Evolutionary conservation across 2,888 invertebrate species (phyloP), one percentile per base, ranked within the genome.

Genomic region (Parapristionchus giblindavisi): DNA sequence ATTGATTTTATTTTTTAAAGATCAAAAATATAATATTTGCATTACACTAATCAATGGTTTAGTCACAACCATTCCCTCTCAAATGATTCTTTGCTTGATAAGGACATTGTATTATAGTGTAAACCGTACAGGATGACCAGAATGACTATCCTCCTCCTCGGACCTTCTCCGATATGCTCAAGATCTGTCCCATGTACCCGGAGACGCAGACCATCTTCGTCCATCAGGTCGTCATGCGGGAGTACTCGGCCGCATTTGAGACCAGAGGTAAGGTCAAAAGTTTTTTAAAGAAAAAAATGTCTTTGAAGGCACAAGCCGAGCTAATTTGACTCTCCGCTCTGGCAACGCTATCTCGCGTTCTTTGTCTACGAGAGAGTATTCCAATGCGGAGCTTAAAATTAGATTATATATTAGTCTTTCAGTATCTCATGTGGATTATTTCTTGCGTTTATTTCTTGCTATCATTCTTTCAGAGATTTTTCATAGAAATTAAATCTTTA

Each of bases 141-240:
- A n/a, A n/a, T n/a, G n/a, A n/a, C n/a, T 65, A 29, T 36, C 5
- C 63, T 51, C 68, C 68, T 51, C 68, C 68, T 68, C 68, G 52
- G 24, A 68, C 51, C 34, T 68, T 68, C 68, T 11, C 51, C 3
- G 68, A 68, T 8, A 68, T 68, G 68, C 68, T 68, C 51, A 52
- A 52, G 11, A 52, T 52, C 34, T 68, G 68, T 52, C 68, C 68
- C 17, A 52, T 68, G 51, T 68, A 68, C 11, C 68, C 68, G 1
- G 68, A 68, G 36, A 68, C 68, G 5, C 8, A 48, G 24, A 68
- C 68, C 8, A 68, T 68, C 51, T 68, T 68, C 68, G 24, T 68
- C 3, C 68, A 68, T 24, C 40, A 65, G 63, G 63, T 65, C 0
- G 68, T 68, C 52, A 52, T n/a, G 34, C 48, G 68, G 6, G 68